Evolutionary conservation across 2,797 vertebrate species (phyloP).

Genomic region (Rousettus madagascariensis): DNA sequence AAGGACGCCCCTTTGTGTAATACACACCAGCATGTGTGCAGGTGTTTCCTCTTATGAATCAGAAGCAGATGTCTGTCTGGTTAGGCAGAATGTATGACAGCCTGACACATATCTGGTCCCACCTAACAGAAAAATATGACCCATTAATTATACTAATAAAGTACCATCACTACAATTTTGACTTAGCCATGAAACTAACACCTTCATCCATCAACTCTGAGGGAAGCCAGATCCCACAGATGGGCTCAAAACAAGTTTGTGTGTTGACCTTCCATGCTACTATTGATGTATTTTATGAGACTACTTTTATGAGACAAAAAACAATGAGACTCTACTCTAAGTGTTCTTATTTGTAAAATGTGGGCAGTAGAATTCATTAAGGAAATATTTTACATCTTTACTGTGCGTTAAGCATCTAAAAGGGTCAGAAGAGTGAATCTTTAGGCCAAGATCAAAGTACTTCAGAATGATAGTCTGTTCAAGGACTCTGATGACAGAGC

Average conservation of each 20-base stretch:
- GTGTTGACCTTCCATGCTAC: background rate
- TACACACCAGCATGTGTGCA: background rate
- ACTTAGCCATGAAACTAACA: background rate
- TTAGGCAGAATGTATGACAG: slow-evolving; percentile 35
- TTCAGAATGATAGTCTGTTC: background rate
- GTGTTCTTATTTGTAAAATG: background rate
- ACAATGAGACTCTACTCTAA: background rate
- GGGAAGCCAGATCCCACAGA: background rate
- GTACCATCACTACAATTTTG: slow-evolving; percentile 20
- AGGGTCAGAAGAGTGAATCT: background rate
- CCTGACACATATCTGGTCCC: slow-evolving; percentile 33
- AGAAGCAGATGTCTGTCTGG: slow-evolving; percentile 66
- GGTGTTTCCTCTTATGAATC: slow-evolving; percentile 72
- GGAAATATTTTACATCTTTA: background rate
- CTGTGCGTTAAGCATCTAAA: background rate
- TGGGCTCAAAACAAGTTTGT: background rate
- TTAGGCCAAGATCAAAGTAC: background rate
- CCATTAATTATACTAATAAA: slow-evolving; percentile 55
- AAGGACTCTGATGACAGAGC: background rate
- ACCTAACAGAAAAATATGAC: slow-evolving; percentile 31
- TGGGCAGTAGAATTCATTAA: background rate
- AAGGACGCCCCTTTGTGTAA: slow-evolving; percentile 60
- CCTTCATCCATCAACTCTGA: slow-evolving; percentile 5
- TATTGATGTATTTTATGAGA: background rate
- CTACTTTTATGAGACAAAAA: background rate